Evolutionary conservation across 2,888 invertebrate species (phyloP).

Genomic region (Cryptosula pallasiana): DNA sequence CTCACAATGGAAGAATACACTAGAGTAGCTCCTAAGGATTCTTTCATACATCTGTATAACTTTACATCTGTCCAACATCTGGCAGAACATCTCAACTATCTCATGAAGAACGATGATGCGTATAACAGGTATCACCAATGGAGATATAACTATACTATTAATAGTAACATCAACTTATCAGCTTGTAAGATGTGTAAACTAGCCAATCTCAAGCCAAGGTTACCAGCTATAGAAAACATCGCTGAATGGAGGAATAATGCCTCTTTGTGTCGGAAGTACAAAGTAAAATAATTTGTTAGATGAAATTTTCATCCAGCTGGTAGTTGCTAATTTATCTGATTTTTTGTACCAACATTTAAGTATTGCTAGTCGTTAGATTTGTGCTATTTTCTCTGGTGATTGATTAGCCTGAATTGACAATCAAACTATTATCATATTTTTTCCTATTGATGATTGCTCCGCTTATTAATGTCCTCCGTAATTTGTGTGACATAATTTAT

Average conservation of each 20-base stretch:
- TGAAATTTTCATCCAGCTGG: no score
- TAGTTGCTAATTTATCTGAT: no score
- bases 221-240: neutral
- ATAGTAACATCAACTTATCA: neutral
- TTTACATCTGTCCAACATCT: neutral
- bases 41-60: constrained; percentile 18
- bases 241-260: neutral
- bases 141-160: neutral
- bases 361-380: no score
- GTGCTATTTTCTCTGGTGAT: no score
- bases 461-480: no score
- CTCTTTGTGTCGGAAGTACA: neutral
- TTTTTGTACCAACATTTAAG: no score
- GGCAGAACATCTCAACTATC: neutral
- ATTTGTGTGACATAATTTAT: no score
- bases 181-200: neutral
- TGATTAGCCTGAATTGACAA: no score
- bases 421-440: no score
- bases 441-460: no score
- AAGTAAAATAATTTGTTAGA: neutral
- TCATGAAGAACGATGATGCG: neutral
- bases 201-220: neutral
- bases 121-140: constrained; percentile 4
- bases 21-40: constrained; percentile 16
- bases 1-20: neutral